Conservation (phyloP, 2,888 invertebrate species). For the Lithophane semibrunnea region DNA sequence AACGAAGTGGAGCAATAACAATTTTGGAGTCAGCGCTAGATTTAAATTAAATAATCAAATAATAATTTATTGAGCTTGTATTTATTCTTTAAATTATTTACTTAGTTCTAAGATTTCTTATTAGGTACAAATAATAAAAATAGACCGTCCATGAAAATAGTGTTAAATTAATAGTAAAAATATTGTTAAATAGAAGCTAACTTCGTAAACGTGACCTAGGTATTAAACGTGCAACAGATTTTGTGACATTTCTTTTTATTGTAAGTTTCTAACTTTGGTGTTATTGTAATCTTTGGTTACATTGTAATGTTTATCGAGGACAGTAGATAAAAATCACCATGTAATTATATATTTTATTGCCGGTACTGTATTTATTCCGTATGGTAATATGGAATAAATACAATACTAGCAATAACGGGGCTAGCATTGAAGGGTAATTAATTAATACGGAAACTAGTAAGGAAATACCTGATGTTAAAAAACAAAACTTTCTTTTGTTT, state of each 20-base stretch:
- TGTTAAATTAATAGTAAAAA: conserved; percentile 11
- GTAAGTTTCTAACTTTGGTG: conserved; percentile 13
- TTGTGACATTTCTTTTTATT: conserved; percentile 12
- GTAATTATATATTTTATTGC: conserved; percentile 32
- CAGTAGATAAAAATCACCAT: conserved; percentile 27
- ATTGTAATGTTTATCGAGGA: conserved; percentile 16
- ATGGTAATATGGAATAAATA: conserved; percentile 8
- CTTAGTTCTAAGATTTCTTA: conserved; percentile 57
- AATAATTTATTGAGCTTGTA: conserved; percentile 64
- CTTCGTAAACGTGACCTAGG: conserved; percentile 37
- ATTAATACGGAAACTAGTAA: conserved; percentile 55
- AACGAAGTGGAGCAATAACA: conserved; percentile 35
- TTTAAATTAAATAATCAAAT: conserved; percentile 52
- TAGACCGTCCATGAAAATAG: conserved; percentile 31
- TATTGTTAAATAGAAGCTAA: conserved; percentile 11
- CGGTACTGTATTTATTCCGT: conserved; percentile 57
- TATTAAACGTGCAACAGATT: conserved; percentile 6
- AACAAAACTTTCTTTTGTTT: not conserved
- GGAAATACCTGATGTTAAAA: not conserved
- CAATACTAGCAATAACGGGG: too few species aligned
- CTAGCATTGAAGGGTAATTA: conserved; percentile 38
- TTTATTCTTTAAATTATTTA: conserved; percentile 68
- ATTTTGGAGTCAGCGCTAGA: conserved; percentile 64
- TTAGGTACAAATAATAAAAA: conserved; percentile 61
- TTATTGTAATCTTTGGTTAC: conserved; percentile 27